A percentile compares a stretch with the other conserved stretches of the same genome.
Conservation (phyloP, 2,113 vertebrate species). For the Acanthisitta chloris region DNA sequence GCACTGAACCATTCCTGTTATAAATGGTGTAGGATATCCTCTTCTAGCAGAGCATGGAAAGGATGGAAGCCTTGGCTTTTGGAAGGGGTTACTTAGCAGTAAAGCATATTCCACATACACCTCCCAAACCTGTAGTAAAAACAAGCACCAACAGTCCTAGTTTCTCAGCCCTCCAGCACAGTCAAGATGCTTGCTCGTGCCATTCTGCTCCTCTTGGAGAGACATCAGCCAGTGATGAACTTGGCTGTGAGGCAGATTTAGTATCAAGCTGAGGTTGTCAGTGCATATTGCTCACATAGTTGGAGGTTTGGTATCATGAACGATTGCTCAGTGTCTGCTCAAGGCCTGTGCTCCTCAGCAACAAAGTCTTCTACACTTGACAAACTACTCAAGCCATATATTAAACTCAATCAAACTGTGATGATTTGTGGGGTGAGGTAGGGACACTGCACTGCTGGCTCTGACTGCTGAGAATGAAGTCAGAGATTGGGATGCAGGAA, state of each 20-base stretch:
- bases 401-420: not conserved
- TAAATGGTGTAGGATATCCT: not conserved
- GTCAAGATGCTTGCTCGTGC: not conserved
- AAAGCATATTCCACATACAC: accelerated
- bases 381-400: not conserved
- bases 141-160: not conserved
- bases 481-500: not conserved
- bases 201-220: not conserved
- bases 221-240: not conserved
- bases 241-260: not conserved
- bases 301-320: not conserved
- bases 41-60: not conserved
- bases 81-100: not conserved
- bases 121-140: not conserved
- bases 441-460: not conserved
- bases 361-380: accelerated
- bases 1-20: not conserved
- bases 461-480: not conserved
- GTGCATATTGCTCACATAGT: not conserved
- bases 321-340: not conserved
- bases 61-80: not conserved
- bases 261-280: not conserved
- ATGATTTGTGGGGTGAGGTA: not conserved
- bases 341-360: not conserved
- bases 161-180: not conserved